Evolutionary conservation across 2,888 invertebrate species (phyloP).

Genomic region (Cataglyphis rosenhaueri): DNA sequence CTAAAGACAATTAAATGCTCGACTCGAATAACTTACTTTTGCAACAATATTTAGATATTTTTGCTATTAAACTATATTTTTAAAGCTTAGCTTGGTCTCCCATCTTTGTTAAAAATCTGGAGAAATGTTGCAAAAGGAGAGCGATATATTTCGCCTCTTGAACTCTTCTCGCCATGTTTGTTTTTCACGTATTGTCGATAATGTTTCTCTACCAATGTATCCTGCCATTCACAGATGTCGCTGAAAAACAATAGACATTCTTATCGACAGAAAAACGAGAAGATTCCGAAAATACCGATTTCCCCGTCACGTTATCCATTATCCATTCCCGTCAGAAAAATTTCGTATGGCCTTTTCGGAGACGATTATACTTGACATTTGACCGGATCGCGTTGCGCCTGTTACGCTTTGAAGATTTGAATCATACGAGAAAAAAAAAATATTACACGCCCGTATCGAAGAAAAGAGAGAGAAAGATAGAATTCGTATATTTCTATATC

Average conservation of each 20-base stretch:
- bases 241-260: background rate
- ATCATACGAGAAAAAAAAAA: background rate
- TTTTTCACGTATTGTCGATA: background rate
- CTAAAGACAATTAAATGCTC: background rate
- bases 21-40: background rate
- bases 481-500: constrained; percentile 8
- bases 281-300: background rate
- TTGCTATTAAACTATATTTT: background rate
- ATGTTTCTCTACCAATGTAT: background rate
- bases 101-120: background rate
- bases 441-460: background rate
- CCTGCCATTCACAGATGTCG: background rate
- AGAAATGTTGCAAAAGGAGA: background rate
- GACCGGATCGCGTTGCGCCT: background rate
- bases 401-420: background rate
- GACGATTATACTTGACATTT: background rate
- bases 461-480: background rate
- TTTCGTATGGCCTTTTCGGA: background rate
- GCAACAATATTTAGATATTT: background rate
- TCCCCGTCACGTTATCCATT: no score
- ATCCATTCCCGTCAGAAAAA: background rate
- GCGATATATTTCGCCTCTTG: background rate
- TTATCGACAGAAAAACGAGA: background rate
- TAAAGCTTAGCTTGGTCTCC: background rate
- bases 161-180: background rate